Evolutionary conservation across 1,140 invertebrate species (phyloP), one percentile per base, ranked within the genome.

Genomic region (Sinonovacula constricta): DNA sequence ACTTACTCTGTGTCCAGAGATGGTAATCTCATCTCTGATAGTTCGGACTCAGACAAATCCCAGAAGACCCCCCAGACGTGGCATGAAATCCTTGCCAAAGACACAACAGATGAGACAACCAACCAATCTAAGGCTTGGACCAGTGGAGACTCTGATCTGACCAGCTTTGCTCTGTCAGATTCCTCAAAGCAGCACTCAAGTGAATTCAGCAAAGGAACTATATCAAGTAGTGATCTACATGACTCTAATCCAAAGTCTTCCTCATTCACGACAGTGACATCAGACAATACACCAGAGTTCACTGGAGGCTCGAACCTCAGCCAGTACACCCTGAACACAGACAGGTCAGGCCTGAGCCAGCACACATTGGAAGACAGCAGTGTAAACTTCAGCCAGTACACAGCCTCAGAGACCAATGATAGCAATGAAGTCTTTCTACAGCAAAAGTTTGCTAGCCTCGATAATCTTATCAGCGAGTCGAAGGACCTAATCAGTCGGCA

Each of bases 391-490:
- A 68, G 18, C 26, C 45, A 54, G 31, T 24, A 39, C 28, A 57
- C 31, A 57, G 24, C 18, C 53, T 53, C 36, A 45, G 18, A 45
- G 18, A 22, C 60, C 14, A 49, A 72, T 56, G 80, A 81, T 31
- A 77, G 79, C 3, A 66, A 70, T 57, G 70, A 83, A 18, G 71
- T 67, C 31, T 79, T 72, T 49, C 66, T 84, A n/a, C 67, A 81
- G 18, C 63, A 84, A 59, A 82, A 72, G 54, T 84, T 84, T 81
- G 83, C 83, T 12, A 84, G 81, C 65, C 67, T 84, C 15, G 83
- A 84, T 45, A 59, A 77, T 39, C 53, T 84, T 22, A 84, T 84
- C 10, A 68, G 71, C 60, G 83, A 84, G 69, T 84, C 83, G 1
- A 79, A 80, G 78, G 76, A 79, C 56, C 59, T 84, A 0, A 84